Base-by-base conservation (phyloP, 2,888 invertebrate species). In the Drosophila melanosoma region DNA sequence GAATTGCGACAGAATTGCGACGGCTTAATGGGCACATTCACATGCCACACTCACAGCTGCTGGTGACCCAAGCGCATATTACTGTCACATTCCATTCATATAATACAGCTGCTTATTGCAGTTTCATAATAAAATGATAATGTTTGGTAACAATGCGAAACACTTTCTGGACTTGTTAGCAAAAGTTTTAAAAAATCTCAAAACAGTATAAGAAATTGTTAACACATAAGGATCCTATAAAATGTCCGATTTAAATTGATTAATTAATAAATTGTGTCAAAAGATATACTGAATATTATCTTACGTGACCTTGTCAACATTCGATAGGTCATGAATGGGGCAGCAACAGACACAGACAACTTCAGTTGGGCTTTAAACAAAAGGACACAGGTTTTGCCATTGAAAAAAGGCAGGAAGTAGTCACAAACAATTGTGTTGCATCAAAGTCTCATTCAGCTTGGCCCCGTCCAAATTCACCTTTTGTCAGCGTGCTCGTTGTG, bases 71-170 rank as follows among this genome's bases (percentile, higher is more conserved):
- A 42, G 11, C 17, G 20, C 56, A 63, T 15, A 38, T 56, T 72
- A 42, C 58, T 53, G 61, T 62, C 66, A 58, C 61, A 70, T 73
- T 83, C 64, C 52, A 70, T 73, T 57, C 64, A 73, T 69, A 70
- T 65, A 70, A 70, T 72, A 68, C 52, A 66, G 48, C 38, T 45
- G 52, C 23, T 64, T 70, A 71, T 79, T 74, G 66, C 65, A 74
- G 35, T 29, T 29, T 29, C 29, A 29, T 29, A 29, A 29, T 29
- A 29, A 6, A 29, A 29, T 29, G 29, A 6, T 29, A 29, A 29
- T 29, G 29, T 29, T 15, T 7, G 15, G 20, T 45, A 45, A 1
- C 23, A 45, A 45, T 23, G 45, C 1, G 1, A 20, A 23, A n/a
- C 40, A 10, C n/a, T 40, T 40, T n/a, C 1, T 1, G 45, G 20